Evolutionary conservation across 2,113 vertebrate genomes (phyloP), one percentile per base, ranked within the genome.

Genomic region (Passer domesticus): DNA sequence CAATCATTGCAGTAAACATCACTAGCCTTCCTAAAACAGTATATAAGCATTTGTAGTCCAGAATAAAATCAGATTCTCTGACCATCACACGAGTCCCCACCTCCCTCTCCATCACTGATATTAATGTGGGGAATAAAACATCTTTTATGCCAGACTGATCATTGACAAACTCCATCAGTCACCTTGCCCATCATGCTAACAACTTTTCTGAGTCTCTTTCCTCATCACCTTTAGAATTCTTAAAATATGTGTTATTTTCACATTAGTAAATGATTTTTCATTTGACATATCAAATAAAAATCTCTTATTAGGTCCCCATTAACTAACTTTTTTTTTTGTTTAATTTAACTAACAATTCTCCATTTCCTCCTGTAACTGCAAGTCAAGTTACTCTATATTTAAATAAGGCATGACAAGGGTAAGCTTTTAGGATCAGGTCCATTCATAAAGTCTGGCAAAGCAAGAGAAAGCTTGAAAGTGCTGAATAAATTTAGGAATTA

Each of bases 121-220:
- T 56, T 44, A 58, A 6, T 27, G 15, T 13, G 49, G 20, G n/a
- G 55, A 66, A 63, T 46, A 70, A 92, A 80, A 67, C 4, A 11
- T 41, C 8, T 73, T 64, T 76, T 56, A 86, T 69, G 13, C 55
- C 39, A 50, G 31, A 24, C 5, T 52, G 35, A 68, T 47, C 30
- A 63, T 0, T 76, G 49, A 69, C 17, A 18, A 86, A 37, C 10
- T 72, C 58, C 33, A 37, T 28, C 24, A 35, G 37, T 24, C 37
- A 82, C 31, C 19, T 52, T 82, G 52, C 33, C 31, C 20, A 9
- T 0, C 20, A 9, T 0, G 0, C 9, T 23, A 27, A 39, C 11
- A 91, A 27, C 6, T 31, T 28, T 68, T 9, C 37, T 67, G n/a
- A 91, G 30, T 8, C 14, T 13, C 15, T 7, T 68, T 13, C 39